A percentile compares a stretch with the other conserved stretches of the same genome.
Conservation (phyloP, 2,888 invertebrate species). For the Therioaphis trifolii region DNA sequence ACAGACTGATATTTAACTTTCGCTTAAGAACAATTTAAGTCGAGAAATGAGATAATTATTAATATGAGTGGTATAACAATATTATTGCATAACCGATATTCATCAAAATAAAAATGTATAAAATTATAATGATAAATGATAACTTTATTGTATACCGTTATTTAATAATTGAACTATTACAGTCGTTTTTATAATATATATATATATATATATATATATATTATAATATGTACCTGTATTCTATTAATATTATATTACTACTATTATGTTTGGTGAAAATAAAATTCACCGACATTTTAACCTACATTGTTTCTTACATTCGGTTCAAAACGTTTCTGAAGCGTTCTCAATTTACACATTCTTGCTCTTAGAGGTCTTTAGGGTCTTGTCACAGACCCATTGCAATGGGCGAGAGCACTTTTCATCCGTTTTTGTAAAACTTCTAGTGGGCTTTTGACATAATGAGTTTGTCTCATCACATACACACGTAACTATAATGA, state of each 20-base stretch:
- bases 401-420: conserved; percentile 42
- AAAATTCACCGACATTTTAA: conserved; percentile 35
- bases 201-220: no score
- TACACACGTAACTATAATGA: conserved; percentile 55
- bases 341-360: conserved; percentile 62
- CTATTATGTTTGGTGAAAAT: conserved; percentile 37
- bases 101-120: background rate
- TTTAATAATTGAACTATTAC: no score
- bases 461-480: conserved; percentile 61
- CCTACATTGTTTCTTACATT: conserved; percentile 42
- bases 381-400: conserved; percentile 52
- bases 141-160: background rate
- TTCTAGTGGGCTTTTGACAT: conserved; percentile 59
- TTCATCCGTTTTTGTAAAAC: conserved; percentile 34
- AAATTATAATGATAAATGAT: background rate
- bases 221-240: no score
- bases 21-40: background rate
- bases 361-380: conserved; percentile 58
- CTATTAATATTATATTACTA: no score
- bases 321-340: conserved; percentile 50
- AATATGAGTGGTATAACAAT: background rate
- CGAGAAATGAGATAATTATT: background rate
- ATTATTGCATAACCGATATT: background rate
- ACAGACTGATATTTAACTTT: conserved; percentile 16
- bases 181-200: background rate